Base-by-base conservation (phyloP, 2,888 invertebrate genomes). In the Nomada fabriciana region DNA sequence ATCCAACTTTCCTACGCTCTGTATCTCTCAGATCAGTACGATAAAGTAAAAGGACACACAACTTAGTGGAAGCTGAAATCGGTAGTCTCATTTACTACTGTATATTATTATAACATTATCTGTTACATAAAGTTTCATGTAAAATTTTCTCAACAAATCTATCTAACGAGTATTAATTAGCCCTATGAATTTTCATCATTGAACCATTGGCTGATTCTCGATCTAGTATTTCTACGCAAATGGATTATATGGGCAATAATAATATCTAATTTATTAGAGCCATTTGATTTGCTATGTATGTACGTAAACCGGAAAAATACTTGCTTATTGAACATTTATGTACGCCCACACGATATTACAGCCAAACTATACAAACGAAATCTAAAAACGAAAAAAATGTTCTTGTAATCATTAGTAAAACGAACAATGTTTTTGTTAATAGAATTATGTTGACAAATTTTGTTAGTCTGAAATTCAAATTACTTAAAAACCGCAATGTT, bases 1-100 rank as follows among this genome's bases (percentile, higher is more conserved):
- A 89, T 91, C 88, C 89, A 90, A 89, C 87, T 87, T 90, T 86
- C 87, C 83, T 88, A 89, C 84, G 85, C 85, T 89, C 78, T 83
- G 83, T 78, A 83, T 75, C 82, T 86, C 80, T 86, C 88, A 85
- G 87, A 89, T 89, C 85, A 82, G 83, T 85, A 83, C 83, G 84
- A 86, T 87, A 88, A 87, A 89, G 88, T 89, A 86, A 89, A 89
- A 88, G 86, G 88, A 87, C 89, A 89, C 85, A 75, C 85, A 43
- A 64, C 68, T 74, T 79, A 82, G 61, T 80, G 81, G 73, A 86
- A 87, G 76, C 88, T 88, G 82, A 82, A 73, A 76, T 69, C 69
- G 59, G 55, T 79, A 80, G 68, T 82, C 60, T 75, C 52, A 60
- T 74, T 69, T 71, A 60, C 71, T 82, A 74, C 69, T 73, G 53